Base-by-base conservation (phyloP, 2,113 vertebrate species). In the Thamnophis sirtalis region DNA sequence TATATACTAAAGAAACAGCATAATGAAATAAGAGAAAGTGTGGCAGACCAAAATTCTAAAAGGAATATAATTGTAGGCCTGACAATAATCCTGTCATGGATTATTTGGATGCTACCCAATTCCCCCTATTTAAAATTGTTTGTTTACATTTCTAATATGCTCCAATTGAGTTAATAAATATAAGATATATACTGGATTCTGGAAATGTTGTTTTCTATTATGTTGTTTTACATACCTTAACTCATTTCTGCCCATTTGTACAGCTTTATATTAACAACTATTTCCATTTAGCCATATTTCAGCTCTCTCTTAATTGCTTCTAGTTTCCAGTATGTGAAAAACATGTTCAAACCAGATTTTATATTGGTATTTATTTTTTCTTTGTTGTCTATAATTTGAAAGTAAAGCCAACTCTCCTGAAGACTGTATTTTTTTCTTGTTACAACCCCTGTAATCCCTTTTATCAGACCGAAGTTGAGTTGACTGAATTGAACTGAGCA, bases 291-390 rank as follows among this genome's bases (percentile, higher is more conserved):
- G 17, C 89, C 63, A 13, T 80, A 86, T 90, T 91, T 48, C 48
- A 93, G 5, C 43, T 84, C 13, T 22, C 58, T 87, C 48, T 21
- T 90, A 38, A 9, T 15, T 55, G 1, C 21, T 0, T 50, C 92
- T 90, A 92, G 90, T 92, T 89, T 11, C 17, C 15, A 86, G 24
- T 24, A 53, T 53, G 0, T 63, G 49, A 63, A 93, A 95, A 91
- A 48, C 89, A 49, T 33, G 13, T 63, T 89, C 88, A 86, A 73
- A 89, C 28, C 87, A 0, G 94, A 95, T 93, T 95, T 94, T 3
- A 90, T 0, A 92, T 92, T 88, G 13, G 22, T 84, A 15, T 86
- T 93, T 28, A 17, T 49, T 38, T 33, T 19, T 22, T 21, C 54
- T 91, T 93, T 87, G 58, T 91, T 43, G 73, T 19, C 43, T 55